Evolutionary conservation across 2,888 invertebrate genomes (phyloP).

Genomic region (Margaritifera margaritifera): DNA sequence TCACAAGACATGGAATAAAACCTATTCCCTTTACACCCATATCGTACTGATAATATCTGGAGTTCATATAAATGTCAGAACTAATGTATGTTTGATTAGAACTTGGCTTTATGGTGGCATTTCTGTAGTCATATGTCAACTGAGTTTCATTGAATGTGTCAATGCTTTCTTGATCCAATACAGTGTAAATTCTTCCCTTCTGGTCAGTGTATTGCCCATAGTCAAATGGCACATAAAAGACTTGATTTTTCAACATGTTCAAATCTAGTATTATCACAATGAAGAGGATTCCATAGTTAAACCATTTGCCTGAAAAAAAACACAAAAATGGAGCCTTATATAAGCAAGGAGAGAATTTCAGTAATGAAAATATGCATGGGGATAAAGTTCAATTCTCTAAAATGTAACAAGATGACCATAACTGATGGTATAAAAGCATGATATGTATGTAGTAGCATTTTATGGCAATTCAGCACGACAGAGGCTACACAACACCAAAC

Average conservation of each 20-base stretch:
- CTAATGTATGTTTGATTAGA: constrained; percentile 71
- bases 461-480: no score
- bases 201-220: constrained; percentile 75
- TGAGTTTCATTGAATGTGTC: constrained; percentile 63
- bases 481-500: no score
- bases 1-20: constrained; percentile 72
- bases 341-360: no score
- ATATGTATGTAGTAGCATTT: no score
- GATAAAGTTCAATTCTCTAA: no score
- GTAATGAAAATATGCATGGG: background rate
- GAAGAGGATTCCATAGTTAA: constrained; percentile 76
- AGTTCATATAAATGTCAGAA: constrained; percentile 74
- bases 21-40: constrained; percentile 73
- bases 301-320: constrained; percentile 75
- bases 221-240: constrained; percentile 74
- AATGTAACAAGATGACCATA: no score
- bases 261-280: constrained; percentile 75
- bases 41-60: constrained; percentile 72
- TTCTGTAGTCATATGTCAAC: constrained; percentile 72
- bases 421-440: no score
- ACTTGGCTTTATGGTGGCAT: constrained; percentile 68
- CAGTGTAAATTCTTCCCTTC: constrained; percentile 68
- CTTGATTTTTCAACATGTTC: constrained; percentile 77
- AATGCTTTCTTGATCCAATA: constrained; percentile 54
- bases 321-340: no score